These are phyloP conservation scores for Lutjanus argentimaculatus DNA, from an alignment of 2,797 vertebrate genomes.

Conservation along the genomic window DNA sequence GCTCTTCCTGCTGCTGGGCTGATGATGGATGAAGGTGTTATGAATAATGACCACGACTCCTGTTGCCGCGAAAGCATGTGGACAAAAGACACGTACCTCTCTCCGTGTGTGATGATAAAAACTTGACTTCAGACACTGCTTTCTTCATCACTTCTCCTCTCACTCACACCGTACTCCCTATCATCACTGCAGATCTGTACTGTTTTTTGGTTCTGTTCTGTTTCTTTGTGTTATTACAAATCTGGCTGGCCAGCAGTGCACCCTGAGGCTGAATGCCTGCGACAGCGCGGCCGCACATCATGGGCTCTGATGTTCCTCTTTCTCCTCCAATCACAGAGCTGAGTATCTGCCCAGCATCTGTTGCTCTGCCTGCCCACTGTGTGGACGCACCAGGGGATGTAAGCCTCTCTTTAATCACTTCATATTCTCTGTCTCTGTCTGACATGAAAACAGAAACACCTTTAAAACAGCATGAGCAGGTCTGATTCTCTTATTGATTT, in stretches of 20 bases:
- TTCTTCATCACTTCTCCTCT: conserved; percentile 5
- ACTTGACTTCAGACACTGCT: conserved; percentile 12
- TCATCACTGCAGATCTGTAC: conserved; percentile 16
- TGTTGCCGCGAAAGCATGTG: conserved; percentile 29
- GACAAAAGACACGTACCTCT: conserved; percentile 1
- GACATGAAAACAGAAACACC: conserved; percentile 33
- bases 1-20: conserved; percentile 22
- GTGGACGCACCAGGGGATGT: conserved; percentile 78
- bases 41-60: conserved; percentile 1
- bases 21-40: conserved; percentile 11
- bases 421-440: conserved; percentile 35
- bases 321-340: conserved; percentile 82
- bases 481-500: conserved; percentile 26
- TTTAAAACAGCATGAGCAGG: conserved; percentile 32
- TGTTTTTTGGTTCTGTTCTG: conserved; percentile 25
- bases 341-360: conserved; percentile 73
- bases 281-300: conserved; percentile 8
- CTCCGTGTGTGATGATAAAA: not conserved
- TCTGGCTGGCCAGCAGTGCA: conserved; percentile 30
- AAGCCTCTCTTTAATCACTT: conserved; percentile 70
- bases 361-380: conserved; percentile 78
- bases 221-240: conserved; percentile 25
- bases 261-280: conserved; percentile 30
- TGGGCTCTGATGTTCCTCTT: conserved; percentile 69
- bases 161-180: conserved; percentile 10